These are phyloP conservation scores for Diaphora mendica DNA, from an alignment of 2,888 invertebrate species.

Conservation along the genomic window DNA sequence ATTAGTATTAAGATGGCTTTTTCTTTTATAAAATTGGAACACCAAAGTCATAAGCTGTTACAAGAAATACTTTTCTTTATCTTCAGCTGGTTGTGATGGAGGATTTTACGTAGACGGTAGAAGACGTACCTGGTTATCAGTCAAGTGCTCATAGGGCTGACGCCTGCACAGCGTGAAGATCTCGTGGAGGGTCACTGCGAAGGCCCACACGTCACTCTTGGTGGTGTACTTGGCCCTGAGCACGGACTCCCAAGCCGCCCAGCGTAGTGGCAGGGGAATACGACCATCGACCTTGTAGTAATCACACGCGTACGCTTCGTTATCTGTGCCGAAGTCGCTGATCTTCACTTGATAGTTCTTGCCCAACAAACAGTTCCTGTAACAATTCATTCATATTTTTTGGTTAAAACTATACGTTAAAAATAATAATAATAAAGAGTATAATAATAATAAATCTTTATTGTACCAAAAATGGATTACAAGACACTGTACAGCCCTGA, in stretches of 20 bases:
- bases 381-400: conserved; percentile 3
- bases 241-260: conserved; percentile 96
- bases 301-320: conserved; percentile 92
- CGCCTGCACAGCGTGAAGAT: conserved; percentile 92
- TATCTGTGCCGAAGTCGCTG: conserved; percentile 94
- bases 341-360: conserved; percentile 93
- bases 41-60: not conserved
- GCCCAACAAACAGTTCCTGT: conserved; percentile 94
- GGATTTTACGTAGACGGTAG: not conserved
- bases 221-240: conserved; percentile 94
- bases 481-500: too few relatives aligned
- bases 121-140: conserved; percentile 89
- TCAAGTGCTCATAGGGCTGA: conserved; percentile 91
- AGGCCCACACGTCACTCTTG: conserved; percentile 96
- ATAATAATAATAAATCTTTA: too few relatives aligned
- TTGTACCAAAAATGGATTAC: too few relatives aligned
- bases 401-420: not conserved
- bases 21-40: not conserved
- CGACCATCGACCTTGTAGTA: conserved; percentile 93
- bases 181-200: conserved; percentile 95
- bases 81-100: not conserved
- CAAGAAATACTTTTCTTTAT: not conserved
- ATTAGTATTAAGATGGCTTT: not conserved
- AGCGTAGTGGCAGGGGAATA: conserved; percentile 93
- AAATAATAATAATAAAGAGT: too few relatives aligned